Conservation (phyloP, 2,113 vertebrate species). For the Eclectus roratus region DNA sequence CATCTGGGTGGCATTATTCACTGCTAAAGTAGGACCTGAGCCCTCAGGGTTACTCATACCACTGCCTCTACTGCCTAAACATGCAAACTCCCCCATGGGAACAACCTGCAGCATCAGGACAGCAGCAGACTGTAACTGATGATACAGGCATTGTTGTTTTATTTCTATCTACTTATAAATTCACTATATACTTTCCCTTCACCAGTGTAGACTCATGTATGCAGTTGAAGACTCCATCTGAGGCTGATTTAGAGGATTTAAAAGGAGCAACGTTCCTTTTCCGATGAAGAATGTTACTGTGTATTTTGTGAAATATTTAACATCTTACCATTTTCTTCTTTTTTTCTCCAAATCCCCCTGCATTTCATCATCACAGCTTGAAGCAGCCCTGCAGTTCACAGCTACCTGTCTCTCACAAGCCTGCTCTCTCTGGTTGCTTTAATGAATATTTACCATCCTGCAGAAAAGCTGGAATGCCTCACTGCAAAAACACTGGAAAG, state of each 20-base stretch:
- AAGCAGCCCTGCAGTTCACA: background rate
- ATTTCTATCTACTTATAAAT: background rate
- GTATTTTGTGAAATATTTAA: background rate
- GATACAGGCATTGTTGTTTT: background rate
- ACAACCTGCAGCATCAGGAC: background rate
- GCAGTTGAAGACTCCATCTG: background rate
- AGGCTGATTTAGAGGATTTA: background rate
- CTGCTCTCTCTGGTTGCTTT: background rate
- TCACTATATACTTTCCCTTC: background rate
- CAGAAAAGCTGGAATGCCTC: constrained; percentile 8
- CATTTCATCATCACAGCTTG: background rate
- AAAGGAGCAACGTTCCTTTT: background rate
- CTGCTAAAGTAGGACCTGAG: background rate
- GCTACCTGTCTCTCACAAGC: background rate
- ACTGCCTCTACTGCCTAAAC: background rate
- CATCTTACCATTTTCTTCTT: background rate
- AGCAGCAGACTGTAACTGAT: background rate
- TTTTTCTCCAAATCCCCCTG: background rate
- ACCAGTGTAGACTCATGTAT: background rate
- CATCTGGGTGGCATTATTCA: background rate
- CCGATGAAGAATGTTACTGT: background rate
- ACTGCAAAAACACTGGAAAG: constrained; percentile 8
- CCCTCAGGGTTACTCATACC: background rate
- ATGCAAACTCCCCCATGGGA: background rate
- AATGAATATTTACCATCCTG: constrained; percentile 53